Evolutionary conservation across 2,113 vertebrate genomes (phyloP).

Genomic region (Vireo altiloquus): DNA sequence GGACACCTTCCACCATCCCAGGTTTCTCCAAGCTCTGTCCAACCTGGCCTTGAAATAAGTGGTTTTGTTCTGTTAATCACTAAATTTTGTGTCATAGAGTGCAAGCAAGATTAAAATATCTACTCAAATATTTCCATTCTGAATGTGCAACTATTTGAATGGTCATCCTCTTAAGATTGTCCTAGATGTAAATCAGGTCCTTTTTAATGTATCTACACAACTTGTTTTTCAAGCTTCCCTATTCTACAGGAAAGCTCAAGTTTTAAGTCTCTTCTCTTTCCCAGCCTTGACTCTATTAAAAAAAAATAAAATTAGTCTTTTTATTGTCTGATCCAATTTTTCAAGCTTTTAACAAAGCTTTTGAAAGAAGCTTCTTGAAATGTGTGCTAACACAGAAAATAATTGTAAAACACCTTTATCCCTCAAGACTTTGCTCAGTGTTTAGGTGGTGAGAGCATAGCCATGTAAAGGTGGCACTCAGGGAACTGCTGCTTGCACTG

Average conservation of each 20-base stretch:
- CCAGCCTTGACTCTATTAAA: neutral
- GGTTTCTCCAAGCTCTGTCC: neutral
- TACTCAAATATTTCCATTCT: neutral
- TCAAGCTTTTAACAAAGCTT: neutral
- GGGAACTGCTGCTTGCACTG: neutral
- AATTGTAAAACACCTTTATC: neutral
- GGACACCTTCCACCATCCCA: neutral
- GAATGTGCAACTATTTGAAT: neutral
- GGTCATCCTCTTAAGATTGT: neutral
- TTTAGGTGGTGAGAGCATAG: neutral
- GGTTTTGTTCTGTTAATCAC: neutral
- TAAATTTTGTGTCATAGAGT: neutral
- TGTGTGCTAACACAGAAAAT: neutral
- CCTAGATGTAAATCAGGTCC: neutral
- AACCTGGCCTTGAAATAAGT: neutral
- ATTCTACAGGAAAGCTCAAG: neutral
- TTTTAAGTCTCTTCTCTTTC: neutral
- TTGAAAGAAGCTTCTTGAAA: neutral
- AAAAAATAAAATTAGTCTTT: neutral
- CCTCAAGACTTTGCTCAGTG: neutral
- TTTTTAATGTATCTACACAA: neutral
- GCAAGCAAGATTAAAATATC: neutral
- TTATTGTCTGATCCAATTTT: neutral
- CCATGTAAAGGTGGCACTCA: neutral
- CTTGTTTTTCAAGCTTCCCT: neutral